Evolutionary conservation across 2,797 vertebrate species (phyloP).

Genomic region (Borostomias antarcticus): DNA sequence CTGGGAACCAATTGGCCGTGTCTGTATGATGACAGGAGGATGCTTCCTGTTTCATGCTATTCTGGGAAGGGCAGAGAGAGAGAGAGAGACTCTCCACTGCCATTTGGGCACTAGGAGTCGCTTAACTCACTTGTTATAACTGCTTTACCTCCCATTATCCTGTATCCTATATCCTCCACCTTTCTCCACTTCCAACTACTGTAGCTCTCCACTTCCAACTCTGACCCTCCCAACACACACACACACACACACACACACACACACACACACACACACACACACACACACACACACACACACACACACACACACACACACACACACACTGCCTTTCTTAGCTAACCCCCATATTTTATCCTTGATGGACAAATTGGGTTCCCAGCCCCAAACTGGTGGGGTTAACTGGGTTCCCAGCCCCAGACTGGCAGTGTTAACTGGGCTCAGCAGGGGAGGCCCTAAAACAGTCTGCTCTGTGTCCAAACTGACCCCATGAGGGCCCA

Average conservation of each 20-base stretch:
- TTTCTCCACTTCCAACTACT: too few relatives aligned
- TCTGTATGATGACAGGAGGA: constrained; percentile 62
- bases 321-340: background rate
- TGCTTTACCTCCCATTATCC: too few relatives aligned
- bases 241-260: constrained; percentile 6
- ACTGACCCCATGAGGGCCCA: background rate
- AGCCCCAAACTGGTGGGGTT: constrained; percentile 14
- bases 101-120: too few relatives aligned
- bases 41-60: constrained; percentile 72
- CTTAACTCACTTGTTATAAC: too few relatives aligned
- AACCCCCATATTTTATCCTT: constrained; percentile 12
- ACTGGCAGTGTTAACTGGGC: constrained; percentile 12
- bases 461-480: background rate
- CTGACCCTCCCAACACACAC: background rate
- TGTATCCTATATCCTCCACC: too few relatives aligned
- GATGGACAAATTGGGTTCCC: constrained; percentile 24
- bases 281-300: constrained; percentile 7
- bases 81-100: too few relatives aligned
- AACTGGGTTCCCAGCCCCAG: constrained; percentile 16
- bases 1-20: constrained; percentile 62
- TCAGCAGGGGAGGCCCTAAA: constrained; percentile 14
- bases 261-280: constrained; percentile 13
- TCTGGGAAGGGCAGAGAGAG: constrained; percentile 50
- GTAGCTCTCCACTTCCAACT: background rate
- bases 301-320: constrained; percentile 1